Evolutionary conservation across 2,797 vertebrate genomes (phyloP), one percentile per base, ranked within the genome.

Genomic region (Gambusia yucatana): DNA sequence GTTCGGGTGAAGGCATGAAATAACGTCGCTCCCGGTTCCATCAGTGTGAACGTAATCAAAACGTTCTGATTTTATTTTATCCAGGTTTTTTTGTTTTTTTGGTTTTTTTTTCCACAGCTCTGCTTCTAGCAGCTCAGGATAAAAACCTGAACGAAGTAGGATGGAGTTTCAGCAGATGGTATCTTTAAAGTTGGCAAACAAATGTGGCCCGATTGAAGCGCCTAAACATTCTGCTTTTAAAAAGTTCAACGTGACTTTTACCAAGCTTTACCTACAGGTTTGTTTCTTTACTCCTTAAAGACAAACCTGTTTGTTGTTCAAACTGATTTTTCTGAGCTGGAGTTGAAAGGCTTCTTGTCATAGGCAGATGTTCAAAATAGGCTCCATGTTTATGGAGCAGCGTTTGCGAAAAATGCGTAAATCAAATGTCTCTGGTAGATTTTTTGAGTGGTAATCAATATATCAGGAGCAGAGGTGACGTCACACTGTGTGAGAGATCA

Each of bases 301-400:
- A 55, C n/a, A 67, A 75, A 43, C 47, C 48, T 46, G 76, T 48
- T 70, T 78, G 17, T 25, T 55, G 30, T 80, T 81, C 47, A 67
- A 11, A 71, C 43, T 63, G 33, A 75, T 84, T 57, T 39, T 72
- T 8, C 59, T 16, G 59, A 61, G 59, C 59, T 61, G 28, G 28
- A 17, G 28, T 28, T 75, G 11, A 20, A 39, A 39, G 39, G 61
- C 16, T 28, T n/a, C 65, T 75, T 67, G 71, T 39, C 33, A 55
- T 10, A 9, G 36, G 55, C 8, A 47, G 43, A 46, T n/a, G 75
- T 75, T 87, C 87, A 84, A 89, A 87, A 79, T 88, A 4, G 52
- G 13, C 4, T 80, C 47, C 87, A 73, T 75, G 71, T 81, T 83
- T 81, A 87, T 13, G 6, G 11, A 80, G 75, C 11, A 67, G 17